phyloP scores from a whole-genome alignment of 2,797 vertebrate genomes.

The Chanos chanos region DNA sequence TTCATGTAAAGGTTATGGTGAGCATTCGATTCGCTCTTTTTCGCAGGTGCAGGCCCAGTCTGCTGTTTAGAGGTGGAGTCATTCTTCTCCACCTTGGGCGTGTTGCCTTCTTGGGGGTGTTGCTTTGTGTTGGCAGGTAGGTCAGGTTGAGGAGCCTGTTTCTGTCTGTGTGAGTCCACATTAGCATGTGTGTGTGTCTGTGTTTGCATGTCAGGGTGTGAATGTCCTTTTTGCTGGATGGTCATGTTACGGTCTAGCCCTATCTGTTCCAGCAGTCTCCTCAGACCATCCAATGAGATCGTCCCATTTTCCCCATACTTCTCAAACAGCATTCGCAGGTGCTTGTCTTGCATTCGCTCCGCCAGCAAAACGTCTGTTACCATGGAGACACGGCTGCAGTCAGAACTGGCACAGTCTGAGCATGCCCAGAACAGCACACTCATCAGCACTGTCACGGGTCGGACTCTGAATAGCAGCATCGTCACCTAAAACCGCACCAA shows the following conservation, averaged over 20 bases:
- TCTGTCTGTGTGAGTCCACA: constrained; percentile 41
- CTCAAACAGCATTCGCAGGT: constrained; percentile 86
- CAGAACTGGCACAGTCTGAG: neutral
- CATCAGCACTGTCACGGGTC: neutral
- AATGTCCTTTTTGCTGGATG: constrained; percentile 60
- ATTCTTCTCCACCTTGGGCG: constrained; percentile 27
- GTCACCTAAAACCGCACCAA: constrained; percentile 24
- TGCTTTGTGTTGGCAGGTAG: constrained; percentile 18
- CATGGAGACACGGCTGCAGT: constrained; percentile 32
- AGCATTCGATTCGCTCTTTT: constrained; percentile 44
- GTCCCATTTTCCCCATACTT: constrained; percentile 91
- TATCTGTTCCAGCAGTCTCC: constrained; percentile 79
- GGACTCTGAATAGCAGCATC: constrained; percentile 8
- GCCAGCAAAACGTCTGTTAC: constrained; percentile 69
- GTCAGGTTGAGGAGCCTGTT: constrained; percentile 7
- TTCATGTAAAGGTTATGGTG: constrained; percentile 45
- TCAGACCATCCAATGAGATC: constrained; percentile 82
- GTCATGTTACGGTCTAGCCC: constrained; percentile 78
- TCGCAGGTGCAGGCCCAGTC: constrained; percentile 24
- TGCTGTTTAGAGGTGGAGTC: constrained; percentile 28
- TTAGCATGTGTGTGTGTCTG: constrained; percentile 28
- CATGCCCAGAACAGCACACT: constrained; percentile 30
- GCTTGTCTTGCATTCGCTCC: constrained; percentile 67
- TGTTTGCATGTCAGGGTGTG: constrained; percentile 20
- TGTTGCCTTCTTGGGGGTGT: neutral